Evolutionary conservation across 2,797 vertebrate genomes (phyloP).

Genomic region (Falco berigora): DNA sequence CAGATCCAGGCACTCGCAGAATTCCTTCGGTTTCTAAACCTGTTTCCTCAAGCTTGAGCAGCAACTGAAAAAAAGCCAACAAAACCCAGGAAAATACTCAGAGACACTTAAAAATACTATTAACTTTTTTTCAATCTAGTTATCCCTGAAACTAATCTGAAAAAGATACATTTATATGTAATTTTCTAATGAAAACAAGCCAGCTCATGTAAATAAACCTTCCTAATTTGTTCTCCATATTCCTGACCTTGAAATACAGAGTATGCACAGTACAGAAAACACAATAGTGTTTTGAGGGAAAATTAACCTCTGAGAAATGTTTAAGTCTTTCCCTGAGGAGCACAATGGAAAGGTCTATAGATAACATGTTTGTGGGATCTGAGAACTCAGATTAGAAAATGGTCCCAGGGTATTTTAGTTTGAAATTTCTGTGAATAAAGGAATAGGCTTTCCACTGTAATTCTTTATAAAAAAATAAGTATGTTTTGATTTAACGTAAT

Average conservation of each 20-base stretch:
- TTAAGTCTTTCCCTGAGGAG: background rate
- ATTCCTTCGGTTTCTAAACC: constrained; percentile 95
- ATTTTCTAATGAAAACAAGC: background rate
- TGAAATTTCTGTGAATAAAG: background rate
- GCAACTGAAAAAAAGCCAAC: constrained; percentile 74
- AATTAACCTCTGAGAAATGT: background rate
- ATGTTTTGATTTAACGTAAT: background rate
- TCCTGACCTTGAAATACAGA: background rate
- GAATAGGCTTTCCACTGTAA: background rate
- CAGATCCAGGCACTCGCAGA: constrained; percentile 90
- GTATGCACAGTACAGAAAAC: background rate
- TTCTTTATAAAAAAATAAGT: background rate
- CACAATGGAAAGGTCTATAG: background rate
- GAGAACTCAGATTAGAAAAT: constrained; percentile 7
- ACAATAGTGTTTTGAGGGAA: constrained; percentile 25
- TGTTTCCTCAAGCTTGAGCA: constrained; percentile 87
- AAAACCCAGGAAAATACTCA: background rate
- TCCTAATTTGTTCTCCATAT: background rate
- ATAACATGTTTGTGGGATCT: background rate
- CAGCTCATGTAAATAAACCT: background rate
- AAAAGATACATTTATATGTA: background rate
- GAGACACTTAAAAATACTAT: background rate
- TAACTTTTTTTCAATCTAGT: background rate
- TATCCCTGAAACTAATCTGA: background rate
- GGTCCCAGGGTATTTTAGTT: background rate